Evolutionary conservation across 1,140 invertebrate species (phyloP), one percentile per base, ranked within the genome.

Genomic region (Temnothorax curvispinosus): DNA sequence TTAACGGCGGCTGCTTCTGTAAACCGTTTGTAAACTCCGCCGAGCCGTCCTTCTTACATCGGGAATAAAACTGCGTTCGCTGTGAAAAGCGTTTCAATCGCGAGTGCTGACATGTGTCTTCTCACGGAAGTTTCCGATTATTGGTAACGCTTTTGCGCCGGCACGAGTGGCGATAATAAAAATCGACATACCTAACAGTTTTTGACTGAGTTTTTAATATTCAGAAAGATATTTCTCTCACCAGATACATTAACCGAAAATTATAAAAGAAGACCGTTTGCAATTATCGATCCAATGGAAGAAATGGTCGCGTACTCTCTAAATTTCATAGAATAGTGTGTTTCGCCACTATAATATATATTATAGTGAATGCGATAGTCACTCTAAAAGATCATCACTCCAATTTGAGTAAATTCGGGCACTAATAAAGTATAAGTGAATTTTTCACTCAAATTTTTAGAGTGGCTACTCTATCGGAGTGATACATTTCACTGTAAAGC

Each of bases 1-100:
- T 81, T 81, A 69, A 81, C 54, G 50, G 47, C 35, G 38, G 44
- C 9, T 35, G 38, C 65, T 81, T 38, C 47, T 72, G 21, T 81
- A 71, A 81, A 81, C 65, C 52, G 78, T 21, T 81, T 44, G 41
- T 72, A 58, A 54, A 81, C 18, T 69, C 21, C 21, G 0, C 15
- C 8, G 7, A 5, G 7, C 6, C 27, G n/a, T 47, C 3, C 18
- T 44, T 72, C n/a, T 18, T 8, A 50, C n/a, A 52, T 41, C 18
- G 50, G 32, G 3, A 56, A 71, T 69, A 67, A 81, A 81, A 81
- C 15, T 44, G 13, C n/a, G n/a, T 44, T 21, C 18, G 32, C 9
- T n/a, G 56, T 9, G 50, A 72, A 4, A 54, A 47, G 21, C 4
- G 21, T 71, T 72, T 71, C 15, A 69, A 41, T 67, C n/a, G 47